These are phyloP conservation scores for Philopedon plagiatum DNA, from an alignment of 2,888 invertebrate species.

Conservation along the genomic window DNA sequence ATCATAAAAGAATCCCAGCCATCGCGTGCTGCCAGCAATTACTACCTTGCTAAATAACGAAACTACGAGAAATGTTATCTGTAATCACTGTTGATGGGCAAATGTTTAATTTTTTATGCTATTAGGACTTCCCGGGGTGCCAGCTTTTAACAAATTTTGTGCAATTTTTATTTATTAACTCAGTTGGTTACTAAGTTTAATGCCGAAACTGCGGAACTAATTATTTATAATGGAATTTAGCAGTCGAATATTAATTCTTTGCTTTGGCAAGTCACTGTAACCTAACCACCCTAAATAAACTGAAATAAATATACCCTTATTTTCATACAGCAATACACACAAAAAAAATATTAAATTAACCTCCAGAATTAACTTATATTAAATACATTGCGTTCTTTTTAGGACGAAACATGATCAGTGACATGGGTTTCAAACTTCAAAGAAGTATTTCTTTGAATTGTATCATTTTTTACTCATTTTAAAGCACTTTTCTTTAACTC, in stretches of 20 bases:
- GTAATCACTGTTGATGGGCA: slow-evolving; percentile 19
- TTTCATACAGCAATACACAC: no score
- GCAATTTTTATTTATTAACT: slow-evolving; percentile 9
- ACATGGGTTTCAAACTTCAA: no score
- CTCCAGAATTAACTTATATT: no score
- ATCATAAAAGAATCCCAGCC: slow-evolving; percentile 21
- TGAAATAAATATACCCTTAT: no score
- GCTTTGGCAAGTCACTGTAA: no score
- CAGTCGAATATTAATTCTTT: no score
- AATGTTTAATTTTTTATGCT: slow-evolving; percentile 14
- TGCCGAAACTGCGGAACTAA: neutral
- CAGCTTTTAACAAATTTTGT: neutral
- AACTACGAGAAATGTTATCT: slow-evolving; percentile 20
- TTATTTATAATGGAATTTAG: neutral
- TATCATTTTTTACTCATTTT: no score
- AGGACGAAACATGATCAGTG: no score
- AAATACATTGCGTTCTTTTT: no score
- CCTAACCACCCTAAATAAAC: neutral
- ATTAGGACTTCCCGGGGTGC: neutral
- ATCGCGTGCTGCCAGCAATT: slow-evolving; percentile 20
- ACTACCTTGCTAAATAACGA: slow-evolving; percentile 18
- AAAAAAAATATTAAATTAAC: no score
- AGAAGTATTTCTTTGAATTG: no score
- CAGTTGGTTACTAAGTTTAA: neutral
- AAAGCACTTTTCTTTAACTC: no score